Evolutionary conservation across 2,888 invertebrate species (phyloP).

Genomic region (Loripinus fragilis): DNA sequence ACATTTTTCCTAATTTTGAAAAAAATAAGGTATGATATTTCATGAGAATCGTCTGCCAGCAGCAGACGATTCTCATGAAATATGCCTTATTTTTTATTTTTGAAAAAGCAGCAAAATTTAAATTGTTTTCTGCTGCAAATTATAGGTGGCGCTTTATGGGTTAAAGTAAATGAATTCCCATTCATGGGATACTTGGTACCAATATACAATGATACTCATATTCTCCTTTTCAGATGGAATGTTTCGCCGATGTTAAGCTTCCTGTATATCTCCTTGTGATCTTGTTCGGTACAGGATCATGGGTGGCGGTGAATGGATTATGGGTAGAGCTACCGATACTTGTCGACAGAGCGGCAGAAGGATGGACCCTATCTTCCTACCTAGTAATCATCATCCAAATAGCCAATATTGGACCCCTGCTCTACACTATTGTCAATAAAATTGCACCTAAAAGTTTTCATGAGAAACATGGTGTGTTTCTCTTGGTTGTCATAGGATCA

Average conservation of each 20-base stretch:
- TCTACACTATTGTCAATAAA: constrained; percentile 85
- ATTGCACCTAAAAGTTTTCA: constrained; percentile 43
- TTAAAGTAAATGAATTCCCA: no score
- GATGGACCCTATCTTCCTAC: constrained; percentile 93
- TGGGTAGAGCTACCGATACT: constrained; percentile 95
- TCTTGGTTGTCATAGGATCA: constrained; percentile 83
- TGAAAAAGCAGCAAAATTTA: no score
- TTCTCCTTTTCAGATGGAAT: constrained; percentile 17
- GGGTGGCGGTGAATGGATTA: constrained; percentile 94
- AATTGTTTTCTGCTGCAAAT: no score
- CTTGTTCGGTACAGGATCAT: constrained; percentile 88
- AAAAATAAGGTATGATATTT: no score
- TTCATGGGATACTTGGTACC: no score
- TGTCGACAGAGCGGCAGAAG: constrained; percentile 91
- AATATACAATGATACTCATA: no score
- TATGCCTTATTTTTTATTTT: no score
- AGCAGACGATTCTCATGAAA: no score
- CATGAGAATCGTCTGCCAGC: no score
- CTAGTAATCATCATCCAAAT: constrained; percentile 91
- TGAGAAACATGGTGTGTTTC: constrained; percentile 84
- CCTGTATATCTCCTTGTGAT: constrained; percentile 86
- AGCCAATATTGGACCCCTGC: constrained; percentile 91
- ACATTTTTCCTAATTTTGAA: no score
- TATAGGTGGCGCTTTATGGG: no score
- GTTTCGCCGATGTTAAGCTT: constrained; percentile 55